Conservation (phyloP, 2,888 invertebrate species). For the Microplitis deprimator region DNA sequence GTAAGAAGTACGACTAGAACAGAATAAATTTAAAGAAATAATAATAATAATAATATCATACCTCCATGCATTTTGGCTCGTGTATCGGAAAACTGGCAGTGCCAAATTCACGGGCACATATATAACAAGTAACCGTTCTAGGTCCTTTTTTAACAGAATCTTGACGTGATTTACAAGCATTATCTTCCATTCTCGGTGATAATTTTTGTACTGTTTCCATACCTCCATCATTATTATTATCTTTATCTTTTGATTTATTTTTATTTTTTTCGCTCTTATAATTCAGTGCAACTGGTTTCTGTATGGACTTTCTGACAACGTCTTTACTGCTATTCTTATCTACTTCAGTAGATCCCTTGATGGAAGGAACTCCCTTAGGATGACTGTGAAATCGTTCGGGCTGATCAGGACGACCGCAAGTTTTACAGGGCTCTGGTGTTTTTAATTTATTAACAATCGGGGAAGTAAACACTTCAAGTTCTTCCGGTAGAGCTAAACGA, state of each 20-base stretch:
- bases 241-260: constrained; percentile 41
- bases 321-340: constrained; percentile 52
- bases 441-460: constrained; percentile 41
- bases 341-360: constrained; percentile 42
- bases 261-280: constrained; percentile 64
- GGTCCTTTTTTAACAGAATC: constrained; percentile 54
- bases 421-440: constrained; percentile 75
- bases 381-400: constrained; percentile 80
- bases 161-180: constrained; percentile 5
- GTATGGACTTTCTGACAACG: constrained; percentile 71
- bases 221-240: neutral
- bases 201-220: neutral
- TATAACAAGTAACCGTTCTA: constrained; percentile 74
- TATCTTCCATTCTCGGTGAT: neutral
- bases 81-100: constrained; percentile 78
- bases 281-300: constrained; percentile 74
- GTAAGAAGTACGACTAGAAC: constrained; percentile 11
- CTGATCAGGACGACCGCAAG: constrained; percentile 79
- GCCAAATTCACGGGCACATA: constrained; percentile 79
- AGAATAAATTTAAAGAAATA: constrained; percentile 42
- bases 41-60: constrained; percentile 55
- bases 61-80: constrained; percentile 78
- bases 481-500: constrained; percentile 51
- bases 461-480: constrained; percentile 58
- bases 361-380: constrained; percentile 62